Conservation (phyloP, 2,888 invertebrate genomes). For the Mycalesis mineus region DNA sequence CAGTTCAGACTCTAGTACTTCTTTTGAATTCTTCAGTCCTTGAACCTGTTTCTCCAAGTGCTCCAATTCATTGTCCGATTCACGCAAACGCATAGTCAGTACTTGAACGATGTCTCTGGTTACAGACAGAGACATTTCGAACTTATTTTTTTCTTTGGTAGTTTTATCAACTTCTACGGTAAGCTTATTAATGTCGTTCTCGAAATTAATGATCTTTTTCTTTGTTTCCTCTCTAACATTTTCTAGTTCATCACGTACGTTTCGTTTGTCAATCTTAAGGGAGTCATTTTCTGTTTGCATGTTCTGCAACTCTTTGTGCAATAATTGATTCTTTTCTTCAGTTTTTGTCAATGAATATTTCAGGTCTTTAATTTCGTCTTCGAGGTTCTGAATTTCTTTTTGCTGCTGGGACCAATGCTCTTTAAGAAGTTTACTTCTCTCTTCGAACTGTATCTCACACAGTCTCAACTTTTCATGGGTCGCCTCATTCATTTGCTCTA, state of each 20-base stretch:
- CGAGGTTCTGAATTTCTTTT: constrained; percentile 50
- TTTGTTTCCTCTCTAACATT: constrained; percentile 59
- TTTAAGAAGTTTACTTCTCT: constrained; percentile 57
- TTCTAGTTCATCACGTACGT: constrained; percentile 46
- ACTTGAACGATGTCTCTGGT: constrained; percentile 79
- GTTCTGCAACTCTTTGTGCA: constrained; percentile 51
- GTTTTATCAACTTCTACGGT: constrained; percentile 65
- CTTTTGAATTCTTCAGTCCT: constrained; percentile 51
- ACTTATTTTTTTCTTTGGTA: constrained; percentile 73
- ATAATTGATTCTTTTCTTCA: constrained; percentile 50
- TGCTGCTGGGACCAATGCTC: constrained; percentile 59
- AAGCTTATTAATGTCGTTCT: constrained; percentile 65
- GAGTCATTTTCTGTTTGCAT: constrained; percentile 52
- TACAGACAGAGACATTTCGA: constrained; percentile 78
- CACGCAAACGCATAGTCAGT: constrained; percentile 74
- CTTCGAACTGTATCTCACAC: constrained; percentile 73
- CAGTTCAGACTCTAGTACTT: constrained; percentile 58
- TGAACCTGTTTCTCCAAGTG: constrained; percentile 67
- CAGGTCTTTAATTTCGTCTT: constrained; percentile 57
- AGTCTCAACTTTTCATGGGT: constrained; percentile 63
- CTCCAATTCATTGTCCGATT: constrained; percentile 80
- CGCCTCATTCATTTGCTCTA: constrained; percentile 69
- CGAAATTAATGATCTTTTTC: constrained; percentile 55
- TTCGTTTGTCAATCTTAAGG: constrained; percentile 46
- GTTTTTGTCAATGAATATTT: constrained; percentile 47